Evolutionary conservation across 2,113 vertebrate species (phyloP).

Genomic region (Bombycilla garrulus): DNA sequence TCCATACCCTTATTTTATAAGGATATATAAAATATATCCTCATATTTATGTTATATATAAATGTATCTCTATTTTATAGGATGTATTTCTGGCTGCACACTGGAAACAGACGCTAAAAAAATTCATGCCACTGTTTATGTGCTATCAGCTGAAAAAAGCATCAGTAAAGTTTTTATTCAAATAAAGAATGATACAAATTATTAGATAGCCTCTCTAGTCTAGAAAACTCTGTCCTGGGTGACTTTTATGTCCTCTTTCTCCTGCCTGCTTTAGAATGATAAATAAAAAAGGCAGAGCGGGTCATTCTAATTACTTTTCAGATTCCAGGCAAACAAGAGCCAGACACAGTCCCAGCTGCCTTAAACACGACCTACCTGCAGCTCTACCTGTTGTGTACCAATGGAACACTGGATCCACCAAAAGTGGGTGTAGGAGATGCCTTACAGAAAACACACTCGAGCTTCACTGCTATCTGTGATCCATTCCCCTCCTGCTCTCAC

Average conservation of each 20-base stretch:
- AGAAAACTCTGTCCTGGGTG: neutral
- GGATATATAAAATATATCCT: no score
- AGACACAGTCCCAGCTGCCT: neutral
- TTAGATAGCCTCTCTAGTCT: neutral
- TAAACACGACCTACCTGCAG: neutral
- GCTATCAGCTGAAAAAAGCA: neutral
- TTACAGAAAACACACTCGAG: neutral
- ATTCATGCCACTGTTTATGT: neutral
- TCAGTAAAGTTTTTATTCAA: neutral
- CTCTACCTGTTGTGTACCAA: neutral
- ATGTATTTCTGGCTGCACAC: neutral
- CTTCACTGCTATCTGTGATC: neutral
- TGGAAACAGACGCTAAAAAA: neutral
- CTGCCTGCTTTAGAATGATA: neutral
- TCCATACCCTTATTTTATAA: neutral
- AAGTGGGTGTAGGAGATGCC: neutral
- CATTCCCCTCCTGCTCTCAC: neutral
- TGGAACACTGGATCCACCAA: neutral
- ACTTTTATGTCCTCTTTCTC: neutral
- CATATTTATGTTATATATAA: no score
- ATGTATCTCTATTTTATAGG: neutral
- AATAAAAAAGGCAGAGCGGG: neutral
- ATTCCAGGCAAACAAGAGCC: neutral
- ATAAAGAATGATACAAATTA: neutral
- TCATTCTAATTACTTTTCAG: neutral